Base-by-base conservation (phyloP, 2,888 invertebrate genomes). In the Diarsia brunnea region DNA sequence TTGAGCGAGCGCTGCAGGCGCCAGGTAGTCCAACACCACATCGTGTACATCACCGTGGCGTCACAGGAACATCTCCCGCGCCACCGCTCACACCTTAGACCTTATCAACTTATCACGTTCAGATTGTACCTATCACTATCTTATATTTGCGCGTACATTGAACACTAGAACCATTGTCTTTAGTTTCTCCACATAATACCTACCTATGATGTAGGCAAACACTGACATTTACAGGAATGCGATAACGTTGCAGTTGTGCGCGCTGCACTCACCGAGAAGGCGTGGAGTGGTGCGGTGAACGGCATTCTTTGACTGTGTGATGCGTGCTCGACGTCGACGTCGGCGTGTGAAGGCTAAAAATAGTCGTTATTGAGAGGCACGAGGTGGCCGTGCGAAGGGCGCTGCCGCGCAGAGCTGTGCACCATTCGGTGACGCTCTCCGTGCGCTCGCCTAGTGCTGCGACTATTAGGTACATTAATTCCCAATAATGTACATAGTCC, bases 331-430 rank as follows among this genome's bases (percentile, higher is more conserved):
- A 58, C 27, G 79, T 58, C 45, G 71, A 5, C 38, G 38, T 38
- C 38, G 38, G 38, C 38, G 78, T 58, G 64, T 66, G 65, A 24
- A 79, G 43, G 64, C 78, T 86, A 86, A 75, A 79, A 81, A 86
- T 86, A 86, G 73, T 75, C 60, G 74, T 78, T 77, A 79, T 85
- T 86, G 82, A 87, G 81, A 75, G 77, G 63, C 68, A 69, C 79
- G 72, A 72, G 73, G 58, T 65, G 70, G 58, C 16, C 72, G 67
- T 58, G 61, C 71, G 86, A 85, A 85, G 85, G 85, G 86, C 86
- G 60, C 74, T 53, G 53, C 53, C 55, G 55, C 55, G 24, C 38
- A 7, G 10, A 21, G 24, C 55, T 55, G 66, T 38, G 47, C 38
- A 47, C 14, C 43, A 24, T 45, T 47, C 66, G 24, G n/a, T 49